Evolutionary conservation across 2,797 vertebrate genomes (phyloP), one percentile per base, ranked within the genome.

Genomic region (Chaunax sp.): DNA sequence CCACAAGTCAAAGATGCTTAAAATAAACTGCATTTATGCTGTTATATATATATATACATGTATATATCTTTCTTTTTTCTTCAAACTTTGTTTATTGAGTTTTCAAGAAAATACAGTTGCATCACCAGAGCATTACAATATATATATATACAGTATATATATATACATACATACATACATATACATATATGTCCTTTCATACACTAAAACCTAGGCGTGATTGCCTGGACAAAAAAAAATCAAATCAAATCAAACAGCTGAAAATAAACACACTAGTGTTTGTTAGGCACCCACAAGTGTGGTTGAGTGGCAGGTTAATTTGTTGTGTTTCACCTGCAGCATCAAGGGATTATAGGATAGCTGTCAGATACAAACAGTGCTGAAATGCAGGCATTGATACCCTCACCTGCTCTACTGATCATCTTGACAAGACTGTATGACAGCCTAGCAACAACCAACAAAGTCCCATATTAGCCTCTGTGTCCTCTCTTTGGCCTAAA

Each of bases 311-410:
- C 80, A 71, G 74, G 54, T 76, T 70, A 54, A 74, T 56, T 67
- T 74, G 69, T 70, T 77, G 70, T 75, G 69, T 72, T 41, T 61
- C 72, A 83, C 65, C 71, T 80, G 64, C 33, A n/a, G 67, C 50
- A 57, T 51, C 37, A 63, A 75, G 50, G 67, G 69, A 85, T 85
- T 78, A 73, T 69, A 40, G 67, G 37, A 61, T 60, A 46, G 51
- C 67, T 80, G 73, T 82, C 74, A 62, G 65, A 63, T 69, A 55
- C 66, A 75, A 77, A 78, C 28, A 40, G 61, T 0, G 22, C 25
- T 20, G 43, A 58, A 38, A 66, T 59, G 64, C 25, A 15, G 62
- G 7, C 20, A 40, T 67, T 58, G 53, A 56, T 67, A 5, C 22
- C 55, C 30, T 15, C 25, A 7, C 15, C 4, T 43, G 20, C 46